These are phyloP conservation scores for Arrhamphus sclerolepis DNA, from an alignment of 2,797 vertebrate species.

Conservation along the genomic window DNA sequence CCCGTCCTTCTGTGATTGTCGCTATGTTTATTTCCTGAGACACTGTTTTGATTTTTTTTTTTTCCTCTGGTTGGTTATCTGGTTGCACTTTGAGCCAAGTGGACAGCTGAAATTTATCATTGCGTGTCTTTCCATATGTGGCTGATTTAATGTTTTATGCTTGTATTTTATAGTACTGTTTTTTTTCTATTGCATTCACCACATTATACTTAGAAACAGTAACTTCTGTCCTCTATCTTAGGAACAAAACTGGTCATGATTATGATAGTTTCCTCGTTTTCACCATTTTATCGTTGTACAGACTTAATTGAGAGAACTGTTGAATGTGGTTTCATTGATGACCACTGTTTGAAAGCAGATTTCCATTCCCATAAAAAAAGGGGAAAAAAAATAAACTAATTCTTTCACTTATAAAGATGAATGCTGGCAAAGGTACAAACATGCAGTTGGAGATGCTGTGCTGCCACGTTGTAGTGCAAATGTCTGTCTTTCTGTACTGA, in stretches of 20 bases:
- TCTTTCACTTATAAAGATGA: slow-evolving; percentile 15
- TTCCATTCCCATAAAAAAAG: not conserved
- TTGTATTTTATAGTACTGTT: too few species aligned
- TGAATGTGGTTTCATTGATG: slow-evolving; percentile 36
- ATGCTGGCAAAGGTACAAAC: slow-evolving; percentile 47
- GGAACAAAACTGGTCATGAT: too few species aligned
- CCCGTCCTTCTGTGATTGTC: slow-evolving; percentile 33
- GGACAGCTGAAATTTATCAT: slow-evolving; percentile 32
- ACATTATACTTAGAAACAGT: too few species aligned
- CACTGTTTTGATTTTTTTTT: slow-evolving; percentile 41
- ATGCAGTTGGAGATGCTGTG: slow-evolving; percentile 15
- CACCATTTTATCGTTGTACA: too few species aligned
- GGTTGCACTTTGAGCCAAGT: slow-evolving; percentile 53
- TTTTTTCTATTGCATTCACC: too few species aligned
- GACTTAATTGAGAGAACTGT: slow-evolving; percentile 13
- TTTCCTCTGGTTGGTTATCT: slow-evolving; percentile 42
- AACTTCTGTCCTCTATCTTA: too few species aligned
- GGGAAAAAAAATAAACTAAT: too few species aligned
- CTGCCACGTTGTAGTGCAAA: slow-evolving; percentile 46
- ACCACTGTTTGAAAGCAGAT: slow-evolving; percentile 19
- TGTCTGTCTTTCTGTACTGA: slow-evolving; percentile 26
- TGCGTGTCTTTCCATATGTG: slow-evolving; percentile 2
- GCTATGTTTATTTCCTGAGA: slow-evolving; percentile 32
- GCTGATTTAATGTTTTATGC: too few species aligned
- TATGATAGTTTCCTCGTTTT: too few species aligned